A percentile compares a stretch with the other conserved stretches of the same genome.
These are phyloP conservation scores for Dicyrtomina minuta DNA, from an alignment of 2,888 invertebrate species.

Conservation along the genomic window DNA sequence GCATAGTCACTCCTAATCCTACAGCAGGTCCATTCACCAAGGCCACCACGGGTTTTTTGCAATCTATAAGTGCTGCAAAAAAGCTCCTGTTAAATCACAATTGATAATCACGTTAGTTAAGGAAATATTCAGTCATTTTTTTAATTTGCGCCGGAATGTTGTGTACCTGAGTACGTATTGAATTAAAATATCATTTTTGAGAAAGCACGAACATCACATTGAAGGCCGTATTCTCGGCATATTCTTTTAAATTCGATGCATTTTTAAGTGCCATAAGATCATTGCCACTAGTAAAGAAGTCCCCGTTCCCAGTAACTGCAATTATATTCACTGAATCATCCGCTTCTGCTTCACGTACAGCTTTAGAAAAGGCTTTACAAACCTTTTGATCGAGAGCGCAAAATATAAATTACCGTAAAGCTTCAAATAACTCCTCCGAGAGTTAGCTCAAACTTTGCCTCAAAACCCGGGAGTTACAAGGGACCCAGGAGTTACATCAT, in stretches of 20 bases:
- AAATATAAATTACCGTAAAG: no score
- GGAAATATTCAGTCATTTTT: no score
- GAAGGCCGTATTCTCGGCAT: slow-evolving; percentile 1
- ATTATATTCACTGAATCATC: slow-evolving; percentile 27
- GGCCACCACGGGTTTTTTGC: slow-evolving; percentile 85
- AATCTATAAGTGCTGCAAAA: slow-evolving; percentile 75
- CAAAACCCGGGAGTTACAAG: no score
- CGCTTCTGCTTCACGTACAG: slow-evolving; percentile 17
- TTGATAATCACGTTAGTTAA: no score
- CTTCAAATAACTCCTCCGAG: no score
- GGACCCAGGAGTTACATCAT: no score
- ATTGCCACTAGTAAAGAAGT: slow-evolving; percentile 83
- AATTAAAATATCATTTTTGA: no score
- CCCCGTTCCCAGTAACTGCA: slow-evolving; percentile 69
- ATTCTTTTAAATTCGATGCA: slow-evolving; percentile 53
- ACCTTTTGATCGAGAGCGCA: neutral
- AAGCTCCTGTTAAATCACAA: slow-evolving; percentile 68
- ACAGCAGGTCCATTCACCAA: slow-evolving; percentile 92
- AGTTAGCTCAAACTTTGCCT: no score
- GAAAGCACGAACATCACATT: slow-evolving; percentile 34
- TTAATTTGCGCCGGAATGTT: no score
- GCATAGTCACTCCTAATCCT: slow-evolving; percentile 81
- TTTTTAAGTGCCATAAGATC: slow-evolving; percentile 61
- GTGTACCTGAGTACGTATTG: no score
- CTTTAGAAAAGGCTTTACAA: slow-evolving; percentile 5